Conservation (phyloP, 2,888 invertebrate species). For the Schizotus pectinicornis region DNA sequence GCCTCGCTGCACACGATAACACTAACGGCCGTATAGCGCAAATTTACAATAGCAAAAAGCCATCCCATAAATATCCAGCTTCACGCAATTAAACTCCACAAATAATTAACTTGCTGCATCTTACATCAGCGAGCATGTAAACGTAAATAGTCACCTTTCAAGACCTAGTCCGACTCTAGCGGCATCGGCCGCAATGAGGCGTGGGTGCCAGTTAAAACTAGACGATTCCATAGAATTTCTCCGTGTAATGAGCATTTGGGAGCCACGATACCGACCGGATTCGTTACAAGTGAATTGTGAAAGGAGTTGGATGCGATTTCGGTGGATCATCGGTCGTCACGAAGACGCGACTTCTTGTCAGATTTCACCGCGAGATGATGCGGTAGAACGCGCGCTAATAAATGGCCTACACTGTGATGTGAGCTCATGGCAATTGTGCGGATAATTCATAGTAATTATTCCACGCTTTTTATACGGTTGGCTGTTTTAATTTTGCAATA, state of each 20-base stretch:
- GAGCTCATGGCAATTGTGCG: constrained; percentile 34
- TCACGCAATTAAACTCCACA: constrained; percentile 31
- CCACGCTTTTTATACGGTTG: constrained; percentile 16
- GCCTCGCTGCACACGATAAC: too few species aligned
- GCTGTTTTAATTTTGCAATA: constrained; percentile 33
- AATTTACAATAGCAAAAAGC: constrained; percentile 19
- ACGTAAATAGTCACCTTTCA: constrained; percentile 22
- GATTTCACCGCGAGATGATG: constrained; percentile 21
- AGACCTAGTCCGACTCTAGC: constrained; percentile 8
- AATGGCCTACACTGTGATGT: constrained; percentile 35
- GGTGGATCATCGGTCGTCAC: constrained; percentile 4
- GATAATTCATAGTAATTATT: constrained; percentile 26
- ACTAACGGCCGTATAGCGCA: background rate
- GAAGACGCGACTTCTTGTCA: too few species aligned
- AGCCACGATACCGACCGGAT: constrained; percentile 2
- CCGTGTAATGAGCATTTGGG: background rate
- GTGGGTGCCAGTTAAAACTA: background rate
- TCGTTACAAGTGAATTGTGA: background rate
- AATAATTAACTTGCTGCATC: constrained; percentile 32
- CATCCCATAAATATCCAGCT: constrained; percentile 26
- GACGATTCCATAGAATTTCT: too few species aligned
- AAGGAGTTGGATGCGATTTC: background rate
- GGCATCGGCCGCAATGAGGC: constrained; percentile 1
- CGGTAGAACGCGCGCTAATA: constrained; percentile 32
- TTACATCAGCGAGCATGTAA: constrained; percentile 29